Base-by-base conservation (phyloP, 2,888 invertebrate species). In the Scaptomyza parva region DNA sequence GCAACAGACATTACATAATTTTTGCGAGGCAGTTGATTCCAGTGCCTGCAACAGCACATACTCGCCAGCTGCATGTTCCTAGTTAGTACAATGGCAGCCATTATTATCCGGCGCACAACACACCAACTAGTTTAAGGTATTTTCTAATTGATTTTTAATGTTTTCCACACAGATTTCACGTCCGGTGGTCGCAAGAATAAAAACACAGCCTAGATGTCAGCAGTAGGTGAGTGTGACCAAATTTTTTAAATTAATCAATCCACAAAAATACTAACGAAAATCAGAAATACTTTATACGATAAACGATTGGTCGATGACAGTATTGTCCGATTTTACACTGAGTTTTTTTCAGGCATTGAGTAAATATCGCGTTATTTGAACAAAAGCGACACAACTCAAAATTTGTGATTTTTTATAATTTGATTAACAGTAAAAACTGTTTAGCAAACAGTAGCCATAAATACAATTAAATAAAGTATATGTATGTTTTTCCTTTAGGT, bases 1-100 rank as follows among this genome's bases (percentile, higher is more conserved):
- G 50, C 57, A 65, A 30, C 14, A 26, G 0, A 52, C 52, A 72
- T 86, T 88, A 89, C 82, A 86, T 84, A 89, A 88, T 87, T 81
- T 82, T 70, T 75, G 58, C 54, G 40, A 45, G 37, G 18, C 28
- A 17, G 11, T 30, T 51, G 20, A 26, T 53, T 20, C 2, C 6
- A 5, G 5, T 7, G 18, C 12, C 58, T 30, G 26, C 33, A 9
- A 26, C n/a, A 11, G 5, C n/a, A 90, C 91, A 90, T 88, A 91
- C 91, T 91, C 73, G 91, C 88, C 67, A 90, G 54, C 63, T 90
- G 88, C 53, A 87, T 78, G 70, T 89, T 91, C 65, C 86, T 90
- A 52, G 90, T 80, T 68, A 91, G 82, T 63, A 91, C 88, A 70
- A 90, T 76, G 62, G 90, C 88, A 69, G 89, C 89, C 91, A 91